Base-by-base conservation (phyloP, 2,797 vertebrate species). In the Periophthalmus magnuspinnatus region DNA sequence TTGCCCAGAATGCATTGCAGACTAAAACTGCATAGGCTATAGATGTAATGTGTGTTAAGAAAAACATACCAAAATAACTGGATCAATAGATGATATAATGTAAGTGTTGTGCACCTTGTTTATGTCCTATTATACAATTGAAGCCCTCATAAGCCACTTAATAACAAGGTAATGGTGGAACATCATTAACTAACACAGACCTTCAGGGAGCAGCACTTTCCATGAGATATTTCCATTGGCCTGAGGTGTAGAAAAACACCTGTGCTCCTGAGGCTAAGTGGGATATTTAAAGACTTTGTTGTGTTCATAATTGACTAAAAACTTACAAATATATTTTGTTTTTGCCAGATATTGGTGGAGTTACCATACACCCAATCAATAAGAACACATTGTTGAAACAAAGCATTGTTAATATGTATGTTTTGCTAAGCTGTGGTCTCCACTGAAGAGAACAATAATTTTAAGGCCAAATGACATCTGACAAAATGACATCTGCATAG, bases 151-250 rank as follows among this genome's bases (percentile, higher is more conserved):
- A 32, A 57, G 24, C 14, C 55, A 16, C 55, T 57, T 57, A 57
- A 57, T 32, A 34, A 34, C 16, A 19, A 59, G 28, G 17, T 59
- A 59, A 59, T 59, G 32, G 57, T 59, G 28, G 32, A 59, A 19
- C 16, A 59, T 59, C 17, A 34, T 33, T 34, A 59, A 59, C 32
- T n/a, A 36, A 59, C 34, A n/a, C 19, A 59, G 7, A 59, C 19
- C 33, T 34, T 59, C 33, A 59, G 57, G 57, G 17, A 34, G 57
- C 57, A 36, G 57, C 32, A 1, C 55, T 59, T 59, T 59, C 57
- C 57, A 34, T 59, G 32, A 59, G 17, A n/a, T 19, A 3, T 59
- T 59, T 34, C 16, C 57, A 34, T 8, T n/a, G 16, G 55, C 52
- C 21, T 1, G 4, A 52, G 21, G 7, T 52, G 50, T 3, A 52